Evolutionary conservation across 2,888 invertebrate species (phyloP).

Genomic region (Lumbricus terrestris): DNA sequence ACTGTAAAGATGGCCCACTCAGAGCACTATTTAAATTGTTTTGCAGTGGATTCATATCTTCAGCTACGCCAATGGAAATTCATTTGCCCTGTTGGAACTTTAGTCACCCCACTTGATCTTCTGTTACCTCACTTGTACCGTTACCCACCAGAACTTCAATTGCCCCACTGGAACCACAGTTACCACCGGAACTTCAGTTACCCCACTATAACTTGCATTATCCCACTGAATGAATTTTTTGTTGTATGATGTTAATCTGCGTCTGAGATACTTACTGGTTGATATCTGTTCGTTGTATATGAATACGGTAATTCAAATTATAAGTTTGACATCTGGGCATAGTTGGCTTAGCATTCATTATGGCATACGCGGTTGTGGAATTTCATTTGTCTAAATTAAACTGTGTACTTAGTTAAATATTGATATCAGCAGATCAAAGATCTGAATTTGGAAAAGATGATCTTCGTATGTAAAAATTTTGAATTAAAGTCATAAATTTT

Average conservation of each 20-base stretch:
- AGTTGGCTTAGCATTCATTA: background rate
- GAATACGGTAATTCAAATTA: background rate
- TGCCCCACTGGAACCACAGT: no score
- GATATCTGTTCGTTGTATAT: background rate
- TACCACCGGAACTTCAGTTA: no score
- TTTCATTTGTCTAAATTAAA: background rate
- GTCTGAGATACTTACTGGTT: background rate
- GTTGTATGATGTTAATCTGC: background rate
- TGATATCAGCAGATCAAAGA: background rate
- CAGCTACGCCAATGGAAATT: background rate
- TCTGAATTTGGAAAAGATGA: slow-evolving; percentile 3
- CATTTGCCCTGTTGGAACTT: no score
- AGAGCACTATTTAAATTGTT: background rate
- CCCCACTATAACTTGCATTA: background rate
- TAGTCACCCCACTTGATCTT: no score
- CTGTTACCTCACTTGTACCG: no score
- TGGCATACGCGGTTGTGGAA: background rate
- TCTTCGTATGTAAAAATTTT: background rate
- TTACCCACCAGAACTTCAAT: no score
- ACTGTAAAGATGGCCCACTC: background rate
- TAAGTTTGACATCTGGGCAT: background rate
- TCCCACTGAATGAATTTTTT: no score
- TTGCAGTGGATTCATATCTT: background rate
- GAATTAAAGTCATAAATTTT: background rate
- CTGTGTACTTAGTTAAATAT: background rate